A percentile compares a stretch with the other conserved stretches of the same genome.
phyloP scores from a whole-genome alignment of 2,888 invertebrate genomes.

The Dryocosmus kuriphilus region DNA sequence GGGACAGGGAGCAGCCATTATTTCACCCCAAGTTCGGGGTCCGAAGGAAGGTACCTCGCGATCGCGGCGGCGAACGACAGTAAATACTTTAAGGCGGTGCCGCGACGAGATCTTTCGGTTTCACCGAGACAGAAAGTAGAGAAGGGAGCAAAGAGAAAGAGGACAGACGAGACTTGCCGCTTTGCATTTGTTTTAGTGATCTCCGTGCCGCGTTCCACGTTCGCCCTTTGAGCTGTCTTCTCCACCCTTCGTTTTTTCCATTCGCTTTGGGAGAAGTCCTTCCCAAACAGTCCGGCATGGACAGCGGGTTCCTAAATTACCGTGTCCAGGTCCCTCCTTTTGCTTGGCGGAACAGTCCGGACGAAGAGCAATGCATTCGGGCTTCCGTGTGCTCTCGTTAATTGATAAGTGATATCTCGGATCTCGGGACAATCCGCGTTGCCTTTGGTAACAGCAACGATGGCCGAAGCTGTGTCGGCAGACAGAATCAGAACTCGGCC shows the following conservation, averaged over 20 bases:
- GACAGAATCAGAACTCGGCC: constrained; percentile 11
- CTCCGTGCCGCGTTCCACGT: constrained; percentile 58
- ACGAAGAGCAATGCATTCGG: constrained; percentile 66
- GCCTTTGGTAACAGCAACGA: constrained; percentile 41
- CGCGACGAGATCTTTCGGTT: constrained; percentile 53
- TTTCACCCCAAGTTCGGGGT: constrained; percentile 49
- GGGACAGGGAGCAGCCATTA: constrained; percentile 55
- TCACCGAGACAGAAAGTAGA: constrained; percentile 12
- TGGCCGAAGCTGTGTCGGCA: constrained; percentile 19
- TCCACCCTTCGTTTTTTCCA: constrained; percentile 58
- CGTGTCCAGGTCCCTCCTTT: constrained; percentile 57
- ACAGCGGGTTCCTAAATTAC: constrained; percentile 74
- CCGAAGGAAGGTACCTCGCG: constrained; percentile 46
- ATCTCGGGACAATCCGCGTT: constrained; percentile 61
- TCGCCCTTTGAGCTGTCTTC: constrained; percentile 72
- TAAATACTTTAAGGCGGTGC: constrained; percentile 72
- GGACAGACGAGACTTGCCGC: constrained; percentile 56
- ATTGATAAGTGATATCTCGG: constrained; percentile 74
- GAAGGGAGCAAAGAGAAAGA: constrained; percentile 34
- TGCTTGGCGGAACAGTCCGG: constrained; percentile 55
- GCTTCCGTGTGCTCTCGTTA: constrained; percentile 71
- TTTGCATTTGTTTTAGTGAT: constrained; percentile 75
- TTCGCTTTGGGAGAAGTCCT: constrained; percentile 50
- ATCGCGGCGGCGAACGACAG: constrained; percentile 57
- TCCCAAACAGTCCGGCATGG: constrained; percentile 53